Base-by-base conservation (phyloP, 2,113 vertebrate genomes). In the Gymnorhina tibicen region DNA sequence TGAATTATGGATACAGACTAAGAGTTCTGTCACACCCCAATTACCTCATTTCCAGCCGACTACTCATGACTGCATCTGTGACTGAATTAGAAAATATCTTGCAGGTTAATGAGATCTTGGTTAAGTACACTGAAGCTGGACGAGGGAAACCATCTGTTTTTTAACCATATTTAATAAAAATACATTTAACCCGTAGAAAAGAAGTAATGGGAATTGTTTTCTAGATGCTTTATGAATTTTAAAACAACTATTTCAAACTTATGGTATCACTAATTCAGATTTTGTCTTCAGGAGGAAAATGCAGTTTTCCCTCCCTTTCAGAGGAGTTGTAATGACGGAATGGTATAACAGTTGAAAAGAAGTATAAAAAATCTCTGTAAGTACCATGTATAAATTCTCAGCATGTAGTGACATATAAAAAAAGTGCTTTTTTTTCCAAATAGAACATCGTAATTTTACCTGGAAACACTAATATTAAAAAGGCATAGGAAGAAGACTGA, bases 41-140 rank as follows among this genome's bases (percentile, higher is more conserved):
- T 92, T 96, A 92, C 85, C 37, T 93, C 75, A 92, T 95, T 94
- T 95, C 83, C 83, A 94, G 28, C 16, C 0, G 4, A 80, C 53
- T 92, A 88, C 68, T 94, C 88, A 63, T 91, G 85, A 77, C 63
- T 92, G 55, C 63, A 93, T 88, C 62, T 93, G 41, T 92, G 79
- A 83, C 67, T 77, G 88, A 88, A 93, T 74, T 88, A 93, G 83
- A 80, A 94, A 94, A 76, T 73, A 80, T 32, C 63, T 69, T 72
- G 26, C 62, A 93, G 63, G 67, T 83, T 94, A 97, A 93, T 88
- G 75, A 92, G 72, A 79, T 69, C 32, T 79, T 19, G 6, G 27
- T 39, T 59, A 91, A 87, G 19, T 46, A 79, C 49, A 59, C 30
- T 76, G 50, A 95, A 80, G 12, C 20, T 85, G 82, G 70, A 79